phyloP scores from a whole-genome alignment of 2,797 vertebrate genomes.

The Prionace glauca region DNA sequence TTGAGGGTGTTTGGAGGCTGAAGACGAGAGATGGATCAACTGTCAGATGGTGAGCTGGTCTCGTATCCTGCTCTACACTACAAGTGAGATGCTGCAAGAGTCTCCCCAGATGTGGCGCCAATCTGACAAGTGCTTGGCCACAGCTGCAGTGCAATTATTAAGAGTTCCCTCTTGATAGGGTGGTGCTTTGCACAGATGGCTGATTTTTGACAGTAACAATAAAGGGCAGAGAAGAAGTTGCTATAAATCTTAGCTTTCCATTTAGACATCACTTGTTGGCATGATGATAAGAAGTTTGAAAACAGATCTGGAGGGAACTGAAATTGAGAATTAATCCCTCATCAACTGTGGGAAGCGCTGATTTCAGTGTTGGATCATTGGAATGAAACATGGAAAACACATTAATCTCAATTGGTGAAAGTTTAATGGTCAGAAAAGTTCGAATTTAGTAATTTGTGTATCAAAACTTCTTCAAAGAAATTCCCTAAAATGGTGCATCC shows the following conservation, averaged over 20 bases:
- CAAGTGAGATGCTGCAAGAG: not conserved
- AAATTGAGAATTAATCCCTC: not conserved
- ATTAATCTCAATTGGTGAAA: not conserved
- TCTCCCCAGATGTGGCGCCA: not conserved
- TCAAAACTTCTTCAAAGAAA: not conserved
- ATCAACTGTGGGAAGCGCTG: not conserved
- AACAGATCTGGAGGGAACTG: not conserved
- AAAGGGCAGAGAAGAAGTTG: not conserved
- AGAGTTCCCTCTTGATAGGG: not conserved
- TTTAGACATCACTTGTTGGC: not conserved
- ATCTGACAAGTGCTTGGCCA: not conserved
- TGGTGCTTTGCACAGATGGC: not conserved
- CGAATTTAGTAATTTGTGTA: not conserved
- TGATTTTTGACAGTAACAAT: not conserved
- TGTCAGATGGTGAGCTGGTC: not conserved
- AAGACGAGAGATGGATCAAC: not conserved
- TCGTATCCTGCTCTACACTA: not conserved
- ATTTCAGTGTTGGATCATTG: not conserved
- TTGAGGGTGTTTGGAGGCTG: not conserved
- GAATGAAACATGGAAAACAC: not conserved
- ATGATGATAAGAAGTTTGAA: constrained; percentile 3
- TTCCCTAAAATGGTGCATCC: not conserved
- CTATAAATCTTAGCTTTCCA: not conserved
- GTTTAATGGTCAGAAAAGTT: not conserved
- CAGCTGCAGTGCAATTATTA: not conserved